Percentiles rank a stretch among this genome's conserved stretches.
Evolutionary conservation across 1,140 invertebrate species (phyloP).

Genomic region (Ridgeia piscesae): DNA sequence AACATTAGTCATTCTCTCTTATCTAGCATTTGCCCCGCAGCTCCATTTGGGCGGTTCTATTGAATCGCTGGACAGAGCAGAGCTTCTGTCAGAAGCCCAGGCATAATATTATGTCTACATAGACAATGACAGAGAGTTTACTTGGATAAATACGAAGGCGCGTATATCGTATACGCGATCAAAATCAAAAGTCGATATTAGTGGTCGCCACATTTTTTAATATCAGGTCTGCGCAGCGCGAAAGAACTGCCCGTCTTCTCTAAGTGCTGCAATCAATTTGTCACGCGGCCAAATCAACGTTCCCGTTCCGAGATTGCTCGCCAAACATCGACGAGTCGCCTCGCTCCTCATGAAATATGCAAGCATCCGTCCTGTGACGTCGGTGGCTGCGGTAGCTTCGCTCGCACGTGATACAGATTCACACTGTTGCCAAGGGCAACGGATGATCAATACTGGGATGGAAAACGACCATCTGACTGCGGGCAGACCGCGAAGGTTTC

Average conservation of each 20-base stretch:
- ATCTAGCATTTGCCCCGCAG: neutral
- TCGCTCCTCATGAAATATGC: neutral
- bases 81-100: neutral
- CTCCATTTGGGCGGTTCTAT: neutral
- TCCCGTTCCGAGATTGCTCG: neutral
- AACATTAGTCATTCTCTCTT: neutral
- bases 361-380: neutral
- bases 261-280: constrained; percentile 1
- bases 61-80: neutral
- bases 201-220: neutral
- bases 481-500: neutral
- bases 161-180: neutral
- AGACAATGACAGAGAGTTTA: neutral
- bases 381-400: neutral
- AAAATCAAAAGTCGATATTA: neutral
- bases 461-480: neutral
- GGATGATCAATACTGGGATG: neutral
- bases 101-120: too few relatives aligned
- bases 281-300: neutral
- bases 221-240: neutral
- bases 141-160: neutral
- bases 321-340: neutral
- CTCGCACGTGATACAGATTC: neutral
- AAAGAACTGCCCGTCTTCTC: neutral
- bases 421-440: neutral